phyloP scores from a whole-genome alignment of 2,888 invertebrate genomes.

The Cerastoderma edule region DNA sequence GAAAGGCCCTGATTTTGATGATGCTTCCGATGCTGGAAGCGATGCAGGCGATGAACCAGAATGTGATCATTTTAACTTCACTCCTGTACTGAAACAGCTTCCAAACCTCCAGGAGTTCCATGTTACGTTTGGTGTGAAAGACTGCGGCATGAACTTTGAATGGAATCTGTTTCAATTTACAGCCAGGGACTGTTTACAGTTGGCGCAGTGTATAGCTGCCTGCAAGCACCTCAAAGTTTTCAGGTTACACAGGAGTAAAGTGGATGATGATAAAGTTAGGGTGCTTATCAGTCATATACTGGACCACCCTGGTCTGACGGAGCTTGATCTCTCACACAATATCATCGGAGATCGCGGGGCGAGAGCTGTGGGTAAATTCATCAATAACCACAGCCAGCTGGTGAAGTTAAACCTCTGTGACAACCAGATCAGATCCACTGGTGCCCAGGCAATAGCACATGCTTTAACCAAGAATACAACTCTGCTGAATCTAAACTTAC shows the following conservation, averaged over 20 bases:
- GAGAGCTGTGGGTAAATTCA: constrained; percentile 83
- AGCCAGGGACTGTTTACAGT: constrained; percentile 82
- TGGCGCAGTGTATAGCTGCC: constrained; percentile 82
- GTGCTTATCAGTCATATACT: constrained; percentile 83
- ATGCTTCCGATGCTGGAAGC: constrained; percentile 80
- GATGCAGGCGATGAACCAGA: constrained; percentile 82
- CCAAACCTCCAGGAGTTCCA: constrained; percentile 82
- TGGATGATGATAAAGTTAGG: constrained; percentile 83
- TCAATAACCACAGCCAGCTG: constrained; percentile 82
- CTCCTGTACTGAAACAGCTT: constrained; percentile 77
- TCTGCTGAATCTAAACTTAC: constrained; percentile 77
- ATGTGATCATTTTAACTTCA: constrained; percentile 84
- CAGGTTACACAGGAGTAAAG: constrained; percentile 81
- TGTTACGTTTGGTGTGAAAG: constrained; percentile 82
- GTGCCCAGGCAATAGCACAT: constrained; percentile 83
- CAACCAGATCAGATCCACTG: constrained; percentile 82
- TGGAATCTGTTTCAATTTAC: constrained; percentile 84
- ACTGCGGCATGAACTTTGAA: constrained; percentile 85
- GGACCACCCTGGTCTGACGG: constrained; percentile 81
- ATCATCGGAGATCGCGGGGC: constrained; percentile 83
- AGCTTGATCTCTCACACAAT: constrained; percentile 83
- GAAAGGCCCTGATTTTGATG: constrained; percentile 81
- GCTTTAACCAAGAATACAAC: constrained; percentile 83
- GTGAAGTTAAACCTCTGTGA: constrained; percentile 79
- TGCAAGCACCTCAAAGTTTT: constrained; percentile 81